These are phyloP conservation scores for Ovibos moschatus DNA, from an alignment of 2,113 vertebrate species.

Conservation along the genomic window DNA sequence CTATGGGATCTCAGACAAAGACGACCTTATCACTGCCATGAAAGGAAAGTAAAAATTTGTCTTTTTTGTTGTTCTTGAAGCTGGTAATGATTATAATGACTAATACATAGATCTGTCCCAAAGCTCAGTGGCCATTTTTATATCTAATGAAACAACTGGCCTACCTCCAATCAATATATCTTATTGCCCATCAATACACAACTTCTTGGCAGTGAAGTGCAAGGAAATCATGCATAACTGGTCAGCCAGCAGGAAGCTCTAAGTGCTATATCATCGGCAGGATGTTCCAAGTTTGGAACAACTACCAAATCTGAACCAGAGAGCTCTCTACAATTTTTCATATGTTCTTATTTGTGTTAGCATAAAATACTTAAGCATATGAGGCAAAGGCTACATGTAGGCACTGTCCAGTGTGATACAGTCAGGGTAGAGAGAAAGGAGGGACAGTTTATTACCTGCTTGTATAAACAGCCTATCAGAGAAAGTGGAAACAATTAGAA, in stretches of 20 bases:
- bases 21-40: background rate
- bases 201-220: background rate
- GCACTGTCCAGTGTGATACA: background rate
- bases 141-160: background rate
- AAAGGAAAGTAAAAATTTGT: background rate
- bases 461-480: background rate
- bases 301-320: background rate
- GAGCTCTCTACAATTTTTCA: background rate
- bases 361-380: background rate
- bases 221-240: background rate
- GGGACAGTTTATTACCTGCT: background rate
- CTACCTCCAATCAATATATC: background rate
- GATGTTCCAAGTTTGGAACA: background rate
- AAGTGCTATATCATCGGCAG: background rate
- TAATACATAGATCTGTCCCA: background rate
- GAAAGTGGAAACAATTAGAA: background rate
- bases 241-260: background rate
- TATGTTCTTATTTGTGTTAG: background rate
- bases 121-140: background rate
- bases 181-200: background rate
- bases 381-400: background rate
- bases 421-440: background rate
- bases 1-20: background rate
- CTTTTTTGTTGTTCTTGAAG: background rate
- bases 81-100: background rate